Evolutionary conservation across 1,140 invertebrate genomes (phyloP), one percentile per base, ranked within the genome.

Genomic region (Neoseiulus cucumeris): DNA sequence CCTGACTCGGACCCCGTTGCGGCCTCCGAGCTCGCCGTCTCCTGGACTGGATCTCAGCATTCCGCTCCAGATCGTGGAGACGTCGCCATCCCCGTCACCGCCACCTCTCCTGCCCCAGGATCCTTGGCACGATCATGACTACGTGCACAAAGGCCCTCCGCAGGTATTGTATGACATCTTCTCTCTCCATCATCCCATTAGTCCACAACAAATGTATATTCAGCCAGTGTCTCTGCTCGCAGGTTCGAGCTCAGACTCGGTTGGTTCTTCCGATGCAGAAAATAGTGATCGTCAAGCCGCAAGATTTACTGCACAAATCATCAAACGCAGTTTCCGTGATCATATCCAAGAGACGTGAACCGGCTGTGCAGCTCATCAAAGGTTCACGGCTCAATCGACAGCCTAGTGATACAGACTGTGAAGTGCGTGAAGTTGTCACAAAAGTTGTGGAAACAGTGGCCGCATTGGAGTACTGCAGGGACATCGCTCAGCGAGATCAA

Each of bases 381-480:
- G 33, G 4, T 39, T 9, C 33, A 4, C 33, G 33, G 33, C 4
- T 39, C 33, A 39, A 39, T 39, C 33, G 33, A 5, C 51, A 59
- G 33, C 2, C 14, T 1, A 25, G 12, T 59, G 22, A 59, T 29
- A 20, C 4, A 25, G 17, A 25, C 33, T 25, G 9, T 59, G 51
- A 59, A 59, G 51, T 59, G 51, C 25, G 51, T 59, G 51, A 59
- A 59, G 51, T 59, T 20, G 51, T 59, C 25, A 59, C 51, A 25
- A 59, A 59, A 33, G 33, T 59, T 2, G 51, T 59, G 14, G 51
- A 59, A 14, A 25, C 51, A 14, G 51, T 59, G 14, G 22, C 33
- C 14, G 51, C 51, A 17, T 59, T 59, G 51, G 51, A 59, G 33
- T 59, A 59, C 51, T 59, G 51, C 22, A 25, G 51, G 22, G 51